A percentile compares a stretch with the other conserved stretches of the same genome.
These are phyloP conservation scores for Piscicola geometra DNA, from an alignment of 2,888 invertebrate genomes.

Conservation along the genomic window DNA sequence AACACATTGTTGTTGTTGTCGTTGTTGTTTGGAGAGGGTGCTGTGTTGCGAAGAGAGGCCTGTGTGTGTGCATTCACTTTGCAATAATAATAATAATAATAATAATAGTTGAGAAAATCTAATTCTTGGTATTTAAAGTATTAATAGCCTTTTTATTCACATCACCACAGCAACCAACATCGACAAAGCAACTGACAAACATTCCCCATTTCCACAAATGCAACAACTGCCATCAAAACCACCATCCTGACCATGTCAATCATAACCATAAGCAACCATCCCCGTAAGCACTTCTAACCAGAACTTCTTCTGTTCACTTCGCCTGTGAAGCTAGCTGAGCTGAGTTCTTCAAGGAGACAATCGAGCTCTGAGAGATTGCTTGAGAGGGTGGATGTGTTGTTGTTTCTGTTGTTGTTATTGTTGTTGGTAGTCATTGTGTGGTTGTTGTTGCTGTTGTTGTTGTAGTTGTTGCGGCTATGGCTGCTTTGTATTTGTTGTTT, in stretches of 20 bases:
- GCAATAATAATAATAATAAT: no score
- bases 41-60: not conserved
- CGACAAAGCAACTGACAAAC: no score
- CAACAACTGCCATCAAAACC: no score
- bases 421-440: not conserved
- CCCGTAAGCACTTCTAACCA: no score
- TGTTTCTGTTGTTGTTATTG: not conserved
- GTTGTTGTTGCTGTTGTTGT: not conserved
- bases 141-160: no score
- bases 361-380: constrained; percentile 85
- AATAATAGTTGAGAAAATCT: no score
- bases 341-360: constrained; percentile 82
- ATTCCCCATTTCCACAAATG: no score
- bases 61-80: not conserved
- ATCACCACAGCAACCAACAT: no score
- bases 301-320: no score
- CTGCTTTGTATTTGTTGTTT: not conserved
- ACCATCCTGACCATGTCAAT: not conserved
- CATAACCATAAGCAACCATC: not conserved
- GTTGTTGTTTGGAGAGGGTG: not conserved
- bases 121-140: no score
- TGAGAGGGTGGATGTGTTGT: constrained; percentile 47
- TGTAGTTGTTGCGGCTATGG: not conserved
- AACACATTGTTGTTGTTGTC: not conserved
- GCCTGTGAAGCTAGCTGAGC: constrained; percentile 58